These are phyloP conservation scores for Malacoctenus gilli DNA, from an alignment of 2,797 vertebrate species.

Conservation along the genomic window DNA sequence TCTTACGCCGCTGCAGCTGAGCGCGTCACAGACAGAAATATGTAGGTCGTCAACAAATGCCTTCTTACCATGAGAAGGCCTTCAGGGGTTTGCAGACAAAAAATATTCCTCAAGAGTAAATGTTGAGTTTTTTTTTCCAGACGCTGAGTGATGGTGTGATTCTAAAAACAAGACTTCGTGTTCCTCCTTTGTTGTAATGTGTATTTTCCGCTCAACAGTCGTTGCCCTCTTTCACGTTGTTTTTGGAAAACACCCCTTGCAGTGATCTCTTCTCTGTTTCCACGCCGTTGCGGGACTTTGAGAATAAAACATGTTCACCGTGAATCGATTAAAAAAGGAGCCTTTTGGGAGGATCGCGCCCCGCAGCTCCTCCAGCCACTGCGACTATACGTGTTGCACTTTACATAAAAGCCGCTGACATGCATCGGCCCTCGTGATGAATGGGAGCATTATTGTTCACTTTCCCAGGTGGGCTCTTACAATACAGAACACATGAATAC, in stretches of 20 bases:
- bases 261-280: background rate
- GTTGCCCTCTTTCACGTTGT: background rate
- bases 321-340: slow-evolving; percentile 13
- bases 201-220: too few species aligned
- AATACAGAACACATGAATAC: slow-evolving; percentile 25
- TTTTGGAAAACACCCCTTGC: background rate
- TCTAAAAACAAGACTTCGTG: too few species aligned
- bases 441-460: slow-evolving; percentile 11
- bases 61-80: too few species aligned
- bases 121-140: background rate
- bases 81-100: too few species aligned
- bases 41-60: too few species aligned
- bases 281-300: slow-evolving; percentile 14
- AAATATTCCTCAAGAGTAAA: too few species aligned
- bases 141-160: background rate
- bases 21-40: too few species aligned
- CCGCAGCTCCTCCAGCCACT: slow-evolving; percentile 11
- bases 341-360: slow-evolving; percentile 22
- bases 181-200: too few species aligned
- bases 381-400: slow-evolving; percentile 8
- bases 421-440: slow-evolving; percentile 25
- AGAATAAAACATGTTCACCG: slow-evolving; percentile 9
- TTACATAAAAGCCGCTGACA: slow-evolving; percentile 28
- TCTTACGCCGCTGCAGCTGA: too few species aligned
- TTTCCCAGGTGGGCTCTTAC: slow-evolving; percentile 18